Percentiles rank a stretch among this genome's conserved stretches.
Evolutionary conservation across 2,888 invertebrate genomes (phyloP).

Genomic region (Gari tellinella): DNA sequence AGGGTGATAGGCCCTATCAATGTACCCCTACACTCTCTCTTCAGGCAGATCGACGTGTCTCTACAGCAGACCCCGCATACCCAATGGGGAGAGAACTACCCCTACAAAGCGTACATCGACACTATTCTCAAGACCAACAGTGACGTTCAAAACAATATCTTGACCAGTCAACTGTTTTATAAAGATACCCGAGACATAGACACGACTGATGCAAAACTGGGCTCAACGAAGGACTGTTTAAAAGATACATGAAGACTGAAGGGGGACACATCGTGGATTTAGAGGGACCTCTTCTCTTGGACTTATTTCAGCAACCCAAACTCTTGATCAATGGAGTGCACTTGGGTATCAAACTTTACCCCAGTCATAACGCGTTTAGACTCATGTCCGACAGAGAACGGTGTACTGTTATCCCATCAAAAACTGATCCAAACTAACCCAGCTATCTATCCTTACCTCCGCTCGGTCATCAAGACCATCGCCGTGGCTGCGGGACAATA

Average conservation of each 20-base stretch:
- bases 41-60: conserved; percentile 39
- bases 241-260: conserved; percentile 16
- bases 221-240: conserved; percentile 30
- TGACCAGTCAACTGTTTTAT: conserved; percentile 30
- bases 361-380: conserved; percentile 29
- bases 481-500: conserved; percentile 44
- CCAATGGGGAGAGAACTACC: conserved; percentile 43
- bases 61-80: conserved; percentile 34
- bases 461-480: conserved; percentile 32
- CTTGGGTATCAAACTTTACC: conserved; percentile 45
- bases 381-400: conserved; percentile 32
- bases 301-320: conserved; percentile 40
- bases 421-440: conserved; percentile 22
- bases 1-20: conserved; percentile 13
- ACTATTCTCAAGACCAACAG: conserved; percentile 40
- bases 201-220: conserved; percentile 29
- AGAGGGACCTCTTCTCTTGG: conserved; percentile 35
- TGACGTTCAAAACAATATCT: background rate
- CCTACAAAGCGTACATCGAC: conserved; percentile 58
- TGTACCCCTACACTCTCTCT: conserved; percentile 35
- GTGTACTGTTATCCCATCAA: conserved; percentile 33
- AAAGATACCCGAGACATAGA: conserved; percentile 41
- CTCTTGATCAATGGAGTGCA: conserved; percentile 41
- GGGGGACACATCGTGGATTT: conserved; percentile 41
- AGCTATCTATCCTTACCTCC: conserved; percentile 40